Evolutionary conservation across 2,113 vertebrate species (phyloP).

Genomic region (Pardalotus punctatus): DNA sequence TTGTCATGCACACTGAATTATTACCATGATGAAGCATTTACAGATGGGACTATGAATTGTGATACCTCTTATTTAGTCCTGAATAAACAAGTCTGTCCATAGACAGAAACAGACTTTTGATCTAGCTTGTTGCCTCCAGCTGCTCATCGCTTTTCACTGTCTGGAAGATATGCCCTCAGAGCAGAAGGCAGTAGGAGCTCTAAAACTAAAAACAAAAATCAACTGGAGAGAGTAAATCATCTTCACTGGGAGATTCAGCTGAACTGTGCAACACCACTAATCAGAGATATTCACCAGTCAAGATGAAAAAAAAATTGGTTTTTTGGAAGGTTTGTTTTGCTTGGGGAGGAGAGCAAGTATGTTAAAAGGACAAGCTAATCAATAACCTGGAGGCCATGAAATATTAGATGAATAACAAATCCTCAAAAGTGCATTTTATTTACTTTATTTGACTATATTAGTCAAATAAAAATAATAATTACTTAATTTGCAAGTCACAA

Average conservation of each 20-base stretch:
- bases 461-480: not conserved
- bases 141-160: not conserved
- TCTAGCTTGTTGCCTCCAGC: not conserved
- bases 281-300: not conserved
- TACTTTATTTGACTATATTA: not conserved
- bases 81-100: not conserved
- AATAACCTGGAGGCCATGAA: not conserved
- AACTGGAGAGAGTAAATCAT: not conserved
- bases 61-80: not conserved
- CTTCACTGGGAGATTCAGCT: not conserved
- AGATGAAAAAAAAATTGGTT: not conserved
- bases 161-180: not conserved
- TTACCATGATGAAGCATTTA: not conserved
- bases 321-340: not conserved
- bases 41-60: not conserved
- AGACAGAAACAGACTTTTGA: not conserved
- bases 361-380: not conserved
- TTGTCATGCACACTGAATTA: not conserved
- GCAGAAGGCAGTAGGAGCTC: not conserved
- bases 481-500: not conserved
- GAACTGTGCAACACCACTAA: not conserved
- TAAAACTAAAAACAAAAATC: not conserved
- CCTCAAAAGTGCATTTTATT: not conserved
- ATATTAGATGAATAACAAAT: not conserved
- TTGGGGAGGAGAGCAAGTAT: accelerated